These are phyloP conservation scores for Diplodus sargus DNA, from an alignment of 2,797 vertebrate species.

Conservation along the genomic window DNA sequence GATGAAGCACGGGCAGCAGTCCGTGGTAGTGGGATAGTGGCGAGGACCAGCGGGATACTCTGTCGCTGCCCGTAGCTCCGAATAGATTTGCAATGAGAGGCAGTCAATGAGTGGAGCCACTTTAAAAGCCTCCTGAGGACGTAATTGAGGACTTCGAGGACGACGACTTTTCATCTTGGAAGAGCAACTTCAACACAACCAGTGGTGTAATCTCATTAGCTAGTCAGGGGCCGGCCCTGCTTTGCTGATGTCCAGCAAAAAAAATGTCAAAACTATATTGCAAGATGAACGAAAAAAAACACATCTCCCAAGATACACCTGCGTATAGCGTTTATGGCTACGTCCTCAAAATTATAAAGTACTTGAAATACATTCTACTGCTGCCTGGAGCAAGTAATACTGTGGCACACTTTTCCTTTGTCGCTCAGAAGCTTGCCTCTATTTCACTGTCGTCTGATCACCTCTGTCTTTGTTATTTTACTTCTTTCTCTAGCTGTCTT, in stretches of 20 bases:
- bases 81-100: background rate
- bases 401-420: background rate
- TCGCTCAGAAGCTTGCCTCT: constrained; percentile 1
- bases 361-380: too few species aligned
- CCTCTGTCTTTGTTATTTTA: constrained; percentile 16
- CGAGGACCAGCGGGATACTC: background rate
- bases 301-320: too few species aligned
- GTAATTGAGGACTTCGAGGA: background rate
- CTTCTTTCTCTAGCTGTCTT: constrained; percentile 4
- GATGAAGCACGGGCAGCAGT: too few species aligned
- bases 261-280: background rate
- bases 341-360: background rate
- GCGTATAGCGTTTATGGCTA: background rate
- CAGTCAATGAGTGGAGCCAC: background rate
- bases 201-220: background rate
- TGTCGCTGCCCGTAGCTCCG: too few species aligned
- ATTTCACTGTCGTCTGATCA: constrained; percentile 10
- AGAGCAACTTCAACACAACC: too few species aligned
- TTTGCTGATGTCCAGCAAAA: background rate
- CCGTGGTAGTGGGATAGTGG: background rate
- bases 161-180: background rate
- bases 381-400: too few species aligned
- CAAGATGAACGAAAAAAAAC: background rate
- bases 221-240: background rate
- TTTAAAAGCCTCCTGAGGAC: background rate